Evolutionary conservation across 2,888 invertebrate genomes (phyloP), one percentile per base, ranked within the genome.

Genomic region (Sarcophaga caerulescens): DNA sequence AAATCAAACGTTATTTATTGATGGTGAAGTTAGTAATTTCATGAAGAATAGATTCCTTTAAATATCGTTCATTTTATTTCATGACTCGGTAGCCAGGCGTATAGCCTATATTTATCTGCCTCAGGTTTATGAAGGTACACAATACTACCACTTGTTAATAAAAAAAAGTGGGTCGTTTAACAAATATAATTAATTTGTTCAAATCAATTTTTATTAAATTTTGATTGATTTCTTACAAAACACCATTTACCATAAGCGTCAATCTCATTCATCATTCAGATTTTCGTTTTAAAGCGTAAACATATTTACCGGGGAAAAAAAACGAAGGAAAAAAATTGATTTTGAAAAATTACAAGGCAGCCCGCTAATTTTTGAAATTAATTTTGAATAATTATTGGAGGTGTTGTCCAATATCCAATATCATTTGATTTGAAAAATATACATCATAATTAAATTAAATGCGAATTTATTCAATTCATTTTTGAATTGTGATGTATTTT

Each of bases 171-270:
- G 82, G 82, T 77, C 82, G 60, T 71, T 76, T 35, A 76, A 21
- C 19, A 35, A 44, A 62, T 19, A 23, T n/a, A n/a, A 69, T 25
- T 71, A 65, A 21, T 47, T 71, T 77, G 35, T 52, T 71, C 23
- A 35, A 60, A 62, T 44, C 52, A 73, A 71, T 17, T 77, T 10
- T 71, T 45, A 60, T 77, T 8, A 82, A 66, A 77, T 63, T 65
- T 68, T 85, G 85, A 85, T 85, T 82, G 85, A 85, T 85, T 82
- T 82, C 79, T 59, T 62, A 66, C 45, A 62, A 79, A 82, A 76
- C 12, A 35, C 25, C 65, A 45, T n/a, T 71, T 25, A 10, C 35
- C 35, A 35, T 35, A 35, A 71, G 63, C 59, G 63, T 79, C 44
- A 70, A 57, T 85, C 10, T 73, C 70, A 82, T 79, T 76, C 62